phyloP scores from a whole-genome alignment of 2,888 invertebrate genomes.

The Congeria kusceri region DNA sequence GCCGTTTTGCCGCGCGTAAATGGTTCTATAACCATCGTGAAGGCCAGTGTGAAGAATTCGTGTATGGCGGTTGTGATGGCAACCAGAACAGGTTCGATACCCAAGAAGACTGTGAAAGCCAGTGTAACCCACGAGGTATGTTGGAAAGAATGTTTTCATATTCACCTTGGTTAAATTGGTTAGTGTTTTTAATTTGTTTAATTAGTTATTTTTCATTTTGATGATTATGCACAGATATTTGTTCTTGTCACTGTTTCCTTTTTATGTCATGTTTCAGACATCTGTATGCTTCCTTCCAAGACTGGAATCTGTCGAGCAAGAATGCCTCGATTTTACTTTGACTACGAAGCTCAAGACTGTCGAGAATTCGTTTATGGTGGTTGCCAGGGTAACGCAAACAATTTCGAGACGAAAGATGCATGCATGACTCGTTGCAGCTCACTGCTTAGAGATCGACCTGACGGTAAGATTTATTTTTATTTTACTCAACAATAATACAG shows the following conservation, averaged over 20 bases:
- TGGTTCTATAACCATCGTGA: constrained; percentile 89
- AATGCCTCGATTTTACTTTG: constrained; percentile 86
- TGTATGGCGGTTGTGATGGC: constrained; percentile 93
- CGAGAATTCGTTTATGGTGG: constrained; percentile 94
- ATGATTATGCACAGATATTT: no score
- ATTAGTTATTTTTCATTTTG: no score
- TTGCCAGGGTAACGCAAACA: constrained; percentile 92
- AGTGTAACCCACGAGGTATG: constrained; percentile 62
- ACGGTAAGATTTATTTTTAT: constrained; percentile 24
- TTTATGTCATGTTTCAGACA: constrained; percentile 35
- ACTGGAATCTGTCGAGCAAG: constrained; percentile 75
- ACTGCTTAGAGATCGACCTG: constrained; percentile 35
- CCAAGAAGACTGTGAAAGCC: constrained; percentile 70
- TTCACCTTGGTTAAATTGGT: no score
- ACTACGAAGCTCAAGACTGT: constrained; percentile 89
- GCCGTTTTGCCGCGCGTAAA: constrained; percentile 31
- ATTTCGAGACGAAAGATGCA: constrained; percentile 73
- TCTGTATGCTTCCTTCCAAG: constrained; percentile 66
- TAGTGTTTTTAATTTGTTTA: no score
- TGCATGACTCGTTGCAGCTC: constrained; percentile 66
- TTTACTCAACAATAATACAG: background rate
- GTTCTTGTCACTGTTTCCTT: no score
- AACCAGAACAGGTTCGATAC: constrained; percentile 92
- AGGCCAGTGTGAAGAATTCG: constrained; percentile 90
- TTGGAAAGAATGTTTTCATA: background rate